phyloP scores from a whole-genome alignment of 2,113 vertebrate species.

The Pygoscelis adeliae region DNA sequence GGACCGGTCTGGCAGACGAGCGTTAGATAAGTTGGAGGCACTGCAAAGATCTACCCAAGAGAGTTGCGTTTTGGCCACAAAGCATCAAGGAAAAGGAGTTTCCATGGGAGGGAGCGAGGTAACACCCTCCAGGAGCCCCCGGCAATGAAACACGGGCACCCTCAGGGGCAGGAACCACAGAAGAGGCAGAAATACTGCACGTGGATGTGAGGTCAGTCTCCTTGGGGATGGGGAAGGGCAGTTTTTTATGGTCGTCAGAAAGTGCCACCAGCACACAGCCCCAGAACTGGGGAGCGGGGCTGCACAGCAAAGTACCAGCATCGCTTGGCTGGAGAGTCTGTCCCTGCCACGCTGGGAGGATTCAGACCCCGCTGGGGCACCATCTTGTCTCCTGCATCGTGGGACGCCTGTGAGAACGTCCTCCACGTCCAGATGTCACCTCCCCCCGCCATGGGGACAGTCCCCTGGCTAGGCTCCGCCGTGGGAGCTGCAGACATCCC shows the following conservation, averaged over 20 bases:
- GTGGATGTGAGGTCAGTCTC: not conserved
- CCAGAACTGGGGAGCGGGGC: not conserved
- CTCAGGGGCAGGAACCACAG: not conserved
- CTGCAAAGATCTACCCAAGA: not conserved
- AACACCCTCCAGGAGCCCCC: not conserved
- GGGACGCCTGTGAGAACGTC: not conserved
- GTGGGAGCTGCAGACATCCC: not conserved
- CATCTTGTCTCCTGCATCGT: rapidly evolving
- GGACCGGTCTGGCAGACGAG: not conserved
- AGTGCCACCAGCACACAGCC: not conserved
- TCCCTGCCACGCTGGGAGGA: not conserved
- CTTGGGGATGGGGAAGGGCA: not conserved
- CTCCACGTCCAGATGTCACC: not conserved
- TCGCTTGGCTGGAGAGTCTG: not conserved
- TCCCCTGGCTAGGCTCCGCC: not conserved
- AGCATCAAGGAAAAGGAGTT: not conserved
- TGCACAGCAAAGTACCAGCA: not conserved
- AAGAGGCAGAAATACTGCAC: conserved; percentile 36
- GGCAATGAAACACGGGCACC: not conserved
- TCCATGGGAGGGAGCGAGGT: not conserved
- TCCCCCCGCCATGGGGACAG: not conserved
- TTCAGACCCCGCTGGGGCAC: not conserved
- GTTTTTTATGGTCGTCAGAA: not conserved
- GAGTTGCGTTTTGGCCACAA: not conserved
- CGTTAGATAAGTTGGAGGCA: not conserved